Conservation (phyloP, 1,140 invertebrate genomes). For the Triops longicaudatus region DNA sequence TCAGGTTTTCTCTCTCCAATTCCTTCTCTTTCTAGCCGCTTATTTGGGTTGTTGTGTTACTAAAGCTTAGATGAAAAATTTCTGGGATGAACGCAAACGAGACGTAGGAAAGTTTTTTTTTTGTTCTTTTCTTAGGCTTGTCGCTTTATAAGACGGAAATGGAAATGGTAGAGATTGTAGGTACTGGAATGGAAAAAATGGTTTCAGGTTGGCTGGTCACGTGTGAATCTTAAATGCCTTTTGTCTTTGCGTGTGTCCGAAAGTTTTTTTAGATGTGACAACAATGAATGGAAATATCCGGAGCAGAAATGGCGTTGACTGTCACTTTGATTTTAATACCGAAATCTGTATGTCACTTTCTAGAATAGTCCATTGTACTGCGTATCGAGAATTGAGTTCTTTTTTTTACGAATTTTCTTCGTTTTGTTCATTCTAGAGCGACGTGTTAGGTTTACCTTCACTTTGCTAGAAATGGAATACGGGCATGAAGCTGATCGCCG, state of each 20-base stretch:
- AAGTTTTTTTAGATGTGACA: background rate
- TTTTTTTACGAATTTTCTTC: too few species aligned
- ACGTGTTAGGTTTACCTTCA: background rate
- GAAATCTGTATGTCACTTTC: background rate
- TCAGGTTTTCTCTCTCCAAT: background rate
- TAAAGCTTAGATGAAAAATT: background rate
- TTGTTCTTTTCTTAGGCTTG: too few species aligned
- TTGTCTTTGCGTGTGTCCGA: slow-evolving; percentile 10
- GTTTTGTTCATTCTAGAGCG: too few species aligned
- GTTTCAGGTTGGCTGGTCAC: background rate
- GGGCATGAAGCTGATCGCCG: too few species aligned
- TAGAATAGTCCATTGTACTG: background rate
- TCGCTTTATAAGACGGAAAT: background rate
- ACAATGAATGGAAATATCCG: slow-evolving; percentile 13
- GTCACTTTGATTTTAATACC: background rate
- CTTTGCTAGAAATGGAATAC: background rate
- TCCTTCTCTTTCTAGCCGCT: too few species aligned
- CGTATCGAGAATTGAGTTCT: too few species aligned
- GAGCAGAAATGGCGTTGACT: background rate
- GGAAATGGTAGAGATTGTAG: background rate
- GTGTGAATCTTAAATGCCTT: background rate
- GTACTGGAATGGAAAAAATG: background rate
- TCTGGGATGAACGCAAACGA: too few species aligned
- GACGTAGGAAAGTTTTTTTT: background rate
- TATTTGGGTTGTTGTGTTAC: slow-evolving; percentile 1